Evolutionary conservation across 2,888 invertebrate species (phyloP).

Genomic region (Baccha elongata): DNA sequence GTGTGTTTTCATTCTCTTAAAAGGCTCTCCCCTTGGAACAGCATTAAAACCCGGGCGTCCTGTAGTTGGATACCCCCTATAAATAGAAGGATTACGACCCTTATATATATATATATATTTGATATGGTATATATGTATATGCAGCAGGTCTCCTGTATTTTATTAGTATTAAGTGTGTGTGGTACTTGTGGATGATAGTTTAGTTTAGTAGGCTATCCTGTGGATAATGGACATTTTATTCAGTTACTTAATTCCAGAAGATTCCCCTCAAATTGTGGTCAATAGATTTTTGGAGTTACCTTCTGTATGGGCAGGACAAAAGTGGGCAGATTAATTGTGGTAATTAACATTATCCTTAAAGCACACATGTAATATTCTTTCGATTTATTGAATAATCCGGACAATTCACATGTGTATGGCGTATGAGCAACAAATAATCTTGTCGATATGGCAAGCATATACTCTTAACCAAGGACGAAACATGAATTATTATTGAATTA

Average conservation of each 20-base stretch:
- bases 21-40: constrained; percentile 19
- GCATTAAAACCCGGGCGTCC: background rate
- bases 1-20: constrained; percentile 1
- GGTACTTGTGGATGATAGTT: constrained; percentile 30
- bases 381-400: constrained; percentile 15
- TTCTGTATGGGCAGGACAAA: background rate
- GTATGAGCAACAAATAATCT: background rate
- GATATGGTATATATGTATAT: background rate
- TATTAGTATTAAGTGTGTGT: constrained; percentile 21
- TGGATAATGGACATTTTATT: constrained; percentile 38
- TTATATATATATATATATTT: background rate
- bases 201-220: constrained; percentile 20
- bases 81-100: constrained; percentile 31
- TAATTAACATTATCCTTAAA: constrained; percentile 18
- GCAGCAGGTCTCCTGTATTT: constrained; percentile 23
- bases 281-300: background rate
- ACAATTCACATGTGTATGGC: background rate
- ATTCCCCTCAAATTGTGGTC: constrained; percentile 13
- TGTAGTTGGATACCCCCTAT: background rate
- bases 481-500: background rate
- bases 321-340: constrained; percentile 17
- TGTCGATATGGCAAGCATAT: no score
- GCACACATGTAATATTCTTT: background rate
- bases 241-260: constrained; percentile 35
- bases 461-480: background rate